phyloP scores from a whole-genome alignment of 2,888 invertebrate species.

The Megaustenia siamemsis region DNA sequence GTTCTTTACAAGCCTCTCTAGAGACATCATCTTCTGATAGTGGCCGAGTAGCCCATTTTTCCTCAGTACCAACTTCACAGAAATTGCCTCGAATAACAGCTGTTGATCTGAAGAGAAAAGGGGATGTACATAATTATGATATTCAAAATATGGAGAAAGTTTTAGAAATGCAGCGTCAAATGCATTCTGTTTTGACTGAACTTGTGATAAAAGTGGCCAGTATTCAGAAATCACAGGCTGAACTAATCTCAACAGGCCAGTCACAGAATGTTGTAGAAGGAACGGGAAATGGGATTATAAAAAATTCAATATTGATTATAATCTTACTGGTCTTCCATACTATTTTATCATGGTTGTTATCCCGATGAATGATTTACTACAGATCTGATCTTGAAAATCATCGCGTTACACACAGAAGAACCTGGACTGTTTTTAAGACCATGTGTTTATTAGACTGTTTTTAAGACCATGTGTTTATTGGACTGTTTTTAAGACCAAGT shows the following conservation, averaged over 20 bases:
- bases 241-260: neutral
- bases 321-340: constrained; percentile 66
- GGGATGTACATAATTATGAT: neutral
- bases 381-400: no score
- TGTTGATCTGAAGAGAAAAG: constrained; percentile 59
- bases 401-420: no score
- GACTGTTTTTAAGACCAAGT: no score
- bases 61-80: neutral
- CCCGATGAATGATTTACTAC: constrained; percentile 38
- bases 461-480: no score
- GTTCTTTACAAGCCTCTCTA: neutral
- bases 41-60: neutral
- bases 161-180: constrained; percentile 66
- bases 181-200: constrained; percentile 61
- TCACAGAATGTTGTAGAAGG: constrained; percentile 4
- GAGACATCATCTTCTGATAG: constrained; percentile 15
- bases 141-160: constrained; percentile 47
- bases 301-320: constrained; percentile 66
- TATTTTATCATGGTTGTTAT: constrained; percentile 69
- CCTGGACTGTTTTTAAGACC: no score
- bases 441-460: no score
- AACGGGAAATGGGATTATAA: constrained; percentile 36
- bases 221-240: constrained; percentile 55
- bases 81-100: neutral
- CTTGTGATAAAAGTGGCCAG: constrained; percentile 63